Evolutionary conservation across 30 jellyfish, hydroid and myxozoan genomes (phyloP), one percentile per base, ranked within the genome.

Genomic region (Haliclystus octoradiatus): DNA sequence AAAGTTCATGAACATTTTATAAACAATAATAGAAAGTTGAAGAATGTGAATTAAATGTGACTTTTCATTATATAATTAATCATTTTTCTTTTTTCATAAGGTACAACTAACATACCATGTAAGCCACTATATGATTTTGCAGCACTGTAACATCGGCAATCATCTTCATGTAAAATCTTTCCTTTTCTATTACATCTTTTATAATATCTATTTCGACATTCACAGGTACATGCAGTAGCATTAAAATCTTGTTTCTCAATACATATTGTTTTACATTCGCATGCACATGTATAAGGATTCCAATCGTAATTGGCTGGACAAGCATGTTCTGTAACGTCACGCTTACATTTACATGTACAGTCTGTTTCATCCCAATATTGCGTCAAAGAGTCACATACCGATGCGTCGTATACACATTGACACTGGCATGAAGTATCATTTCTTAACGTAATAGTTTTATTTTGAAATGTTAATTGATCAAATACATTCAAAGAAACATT

Each of bases 221-320:
- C 46, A 62, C 84, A 73, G 26, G 84, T 25, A 67, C 84, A 73
- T 29, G 26, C 63, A 7, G 26, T 14, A 3, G 14, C 9, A 73
- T 73, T 62, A 9, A 62, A 49, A 19, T 19, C 68, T 30, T 73
- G 77, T 53, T 28, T 57, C 19, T 22, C 28, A 19, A 27, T 28
- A 62, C 84, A 73, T 32, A 13, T 19, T 19, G 47, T 9, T 3
- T 52, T 52, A 62, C 84, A 73, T 26, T 28, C 68, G 62, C 84
- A 73, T 33, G 23, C 68, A 33, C 84, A 73, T 1, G 26, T 25
- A 53, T 73, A 53, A 7, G 84, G 84, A n/a, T 73, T 40, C 84
- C 84, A 73, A 14, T 19, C 26, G 24, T 52, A 62, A 31, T 57
- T 31, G 26, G 28, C 79, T 0, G 49, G 49, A 57, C 84, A 73